These are phyloP conservation scores for Ctenopoma multispine DNA, from an alignment of 2,797 vertebrate species.

Conservation along the genomic window DNA sequence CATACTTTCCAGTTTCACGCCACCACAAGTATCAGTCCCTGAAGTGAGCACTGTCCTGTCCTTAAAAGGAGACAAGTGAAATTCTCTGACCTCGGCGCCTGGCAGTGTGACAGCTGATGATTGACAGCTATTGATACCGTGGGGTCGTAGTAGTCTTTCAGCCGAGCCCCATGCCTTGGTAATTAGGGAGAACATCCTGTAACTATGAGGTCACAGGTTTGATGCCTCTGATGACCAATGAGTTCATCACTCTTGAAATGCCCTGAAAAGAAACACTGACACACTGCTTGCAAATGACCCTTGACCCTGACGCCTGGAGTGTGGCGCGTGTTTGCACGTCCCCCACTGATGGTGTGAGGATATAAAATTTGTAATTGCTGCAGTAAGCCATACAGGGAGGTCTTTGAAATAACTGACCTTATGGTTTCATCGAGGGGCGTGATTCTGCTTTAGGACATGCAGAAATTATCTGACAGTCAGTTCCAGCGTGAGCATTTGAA, in stretches of 20 bases:
- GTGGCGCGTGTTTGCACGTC: slow-evolving; percentile 5
- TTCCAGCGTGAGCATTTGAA: not conserved
- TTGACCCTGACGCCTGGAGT: not conserved
- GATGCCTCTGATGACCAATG: slow-evolving; percentile 30
- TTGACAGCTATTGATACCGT: slow-evolving; percentile 24
- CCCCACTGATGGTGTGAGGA: not conserved
- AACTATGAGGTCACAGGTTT: slow-evolving; percentile 43
- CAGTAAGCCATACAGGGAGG: not conserved
- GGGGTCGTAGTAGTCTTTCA: slow-evolving; percentile 27
- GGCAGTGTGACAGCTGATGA: slow-evolving; percentile 37
- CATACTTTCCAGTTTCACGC: slow-evolving; percentile 10
- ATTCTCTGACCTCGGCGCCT: slow-evolving; percentile 21
- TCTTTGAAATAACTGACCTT: slow-evolving; percentile 1
- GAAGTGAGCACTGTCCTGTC: slow-evolving; percentile 41
- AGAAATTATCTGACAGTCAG: not conserved
- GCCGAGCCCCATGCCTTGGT: slow-evolving; percentile 3
- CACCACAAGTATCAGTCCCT: slow-evolving; percentile 14
- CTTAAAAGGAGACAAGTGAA: slow-evolving; percentile 23
- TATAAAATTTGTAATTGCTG: slow-evolving; percentile 6
- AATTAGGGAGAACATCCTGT: slow-evolving; percentile 42
- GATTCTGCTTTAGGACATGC: not conserved
- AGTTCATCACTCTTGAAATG: slow-evolving; percentile 26
- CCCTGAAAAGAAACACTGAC: slow-evolving; percentile 31
- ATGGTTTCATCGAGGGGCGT: not conserved
- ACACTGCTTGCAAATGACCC: slow-evolving; percentile 12